Evolutionary conservation across 2,888 invertebrate genomes (phyloP).

Genomic region (Siphlonurus alternatus): DNA sequence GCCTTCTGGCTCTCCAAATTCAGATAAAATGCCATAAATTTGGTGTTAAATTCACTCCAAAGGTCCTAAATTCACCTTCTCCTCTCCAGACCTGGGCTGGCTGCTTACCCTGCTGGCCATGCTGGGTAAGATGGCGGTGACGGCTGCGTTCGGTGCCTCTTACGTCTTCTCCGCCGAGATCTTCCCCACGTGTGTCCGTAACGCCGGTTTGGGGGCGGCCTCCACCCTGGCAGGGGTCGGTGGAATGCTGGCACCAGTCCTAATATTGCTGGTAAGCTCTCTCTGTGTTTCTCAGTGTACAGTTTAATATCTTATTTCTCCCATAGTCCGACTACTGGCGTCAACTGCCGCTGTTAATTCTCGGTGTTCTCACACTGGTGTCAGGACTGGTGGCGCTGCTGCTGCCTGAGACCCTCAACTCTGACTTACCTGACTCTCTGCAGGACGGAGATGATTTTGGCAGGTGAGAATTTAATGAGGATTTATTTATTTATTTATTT

Average conservation of each 20-base stretch:
- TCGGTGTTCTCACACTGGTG: conserved; percentile 36
- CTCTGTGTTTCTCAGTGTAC: too few relatives aligned
- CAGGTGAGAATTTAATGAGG: conserved; percentile 35
- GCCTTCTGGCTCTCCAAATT: too few relatives aligned
- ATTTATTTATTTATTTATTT: not conserved
- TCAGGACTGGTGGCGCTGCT: conserved; percentile 38
- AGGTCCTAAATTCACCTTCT: too few relatives aligned
- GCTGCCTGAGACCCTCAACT: conserved; percentile 47
- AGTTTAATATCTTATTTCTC: conserved; percentile 9
- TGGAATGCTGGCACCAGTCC: conserved; percentile 41
- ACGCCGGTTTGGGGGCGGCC: conserved; percentile 42
- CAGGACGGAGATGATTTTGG: conserved; percentile 44
- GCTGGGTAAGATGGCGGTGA: conserved; percentile 54
- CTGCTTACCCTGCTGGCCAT: conserved; percentile 42
- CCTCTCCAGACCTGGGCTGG: conserved; percentile 38
- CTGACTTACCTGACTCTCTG: conserved; percentile 45
- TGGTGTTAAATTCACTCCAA: too few relatives aligned
- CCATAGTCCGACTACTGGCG: conserved; percentile 36
- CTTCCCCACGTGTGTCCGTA: conserved; percentile 53
- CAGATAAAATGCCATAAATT: too few relatives aligned
- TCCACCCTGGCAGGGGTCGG: conserved; percentile 44
- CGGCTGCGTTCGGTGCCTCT: conserved; percentile 53
- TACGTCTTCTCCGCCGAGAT: conserved; percentile 59
- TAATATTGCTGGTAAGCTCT: conserved; percentile 38
- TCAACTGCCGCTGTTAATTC: conserved; percentile 39